Base-by-base conservation (phyloP, 92 coral and sea anemone species). In the Parazoanthus darwini region DNA sequence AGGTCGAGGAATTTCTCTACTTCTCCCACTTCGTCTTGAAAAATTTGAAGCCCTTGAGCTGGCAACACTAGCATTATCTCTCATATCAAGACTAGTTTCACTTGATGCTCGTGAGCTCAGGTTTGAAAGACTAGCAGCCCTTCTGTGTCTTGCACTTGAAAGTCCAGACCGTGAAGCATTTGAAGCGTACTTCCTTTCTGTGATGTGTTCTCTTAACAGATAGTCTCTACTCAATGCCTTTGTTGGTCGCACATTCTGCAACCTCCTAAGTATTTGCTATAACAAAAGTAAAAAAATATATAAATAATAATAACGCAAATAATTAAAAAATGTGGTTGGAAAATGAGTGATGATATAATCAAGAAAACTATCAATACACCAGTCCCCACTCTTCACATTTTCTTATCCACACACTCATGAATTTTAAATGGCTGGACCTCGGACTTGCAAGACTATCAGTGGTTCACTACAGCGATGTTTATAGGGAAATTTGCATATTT, bases 221-320 rank as follows among this genome's bases (percentile, higher is more conserved):
- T 91, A 82, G 22, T 96, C 96, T 42, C 92, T 92, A 65, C 96
- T 93, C 77, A 96, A 88, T 44, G 94, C 73, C 75, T 90, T 88
- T 50, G 98, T 95, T 48, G 98, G 98, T 78, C 80, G 93, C 39
- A 93, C 88, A 76, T 96, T 90, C 87, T 95, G 93, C 77, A 96
- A 96, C 82, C 98, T 92, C 82, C 92, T 92, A 1, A 96, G 93
- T 22, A 96, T 76, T 93, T 92, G 94, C 98, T 96, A 78, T n/a
- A 42, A 80, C 88, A 91, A 54, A 70, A 87, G 82, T 20, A 67
- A 89, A 6, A 37, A 71, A 63, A 66, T 36, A 65, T 75, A 23
- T 18, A 26, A 56, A 26, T 36, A 82, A 70, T 20, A 37, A 11
- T 67, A 79, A 36, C 25, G n/a, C 70, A 72, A 29, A 29, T 29